These are phyloP conservation scores for Iphiclides podalirius DNA, from an alignment of 2,888 invertebrate species.

Conservation along the genomic window DNA sequence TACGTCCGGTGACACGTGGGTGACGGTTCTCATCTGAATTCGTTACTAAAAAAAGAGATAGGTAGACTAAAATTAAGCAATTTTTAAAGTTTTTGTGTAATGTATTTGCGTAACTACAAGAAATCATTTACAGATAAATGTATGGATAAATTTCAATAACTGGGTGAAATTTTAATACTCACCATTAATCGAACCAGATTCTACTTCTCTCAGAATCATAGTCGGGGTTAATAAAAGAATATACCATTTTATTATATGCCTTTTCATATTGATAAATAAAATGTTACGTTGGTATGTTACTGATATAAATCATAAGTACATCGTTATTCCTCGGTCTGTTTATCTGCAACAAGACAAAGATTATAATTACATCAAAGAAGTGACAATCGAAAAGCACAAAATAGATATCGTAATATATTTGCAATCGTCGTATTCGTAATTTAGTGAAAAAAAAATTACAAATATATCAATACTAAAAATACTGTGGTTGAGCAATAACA, in stretches of 20 bases:
- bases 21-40: conserved; percentile 23
- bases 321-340: conserved; percentile 3
- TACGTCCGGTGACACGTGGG: conserved; percentile 43
- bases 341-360: conserved; percentile 14
- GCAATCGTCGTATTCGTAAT: too few species aligned
- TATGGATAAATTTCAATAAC: too few species aligned
- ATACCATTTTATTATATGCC: conserved; percentile 1
- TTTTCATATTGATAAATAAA: conserved; percentile 3
- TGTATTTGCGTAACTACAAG: too few species aligned
- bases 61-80: background rate
- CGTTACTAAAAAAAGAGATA: background rate
- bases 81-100: background rate
- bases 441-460: too few species aligned
- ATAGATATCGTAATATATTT: too few species aligned
- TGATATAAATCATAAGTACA: conserved; percentile 6
- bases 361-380: too few species aligned
- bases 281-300: background rate
- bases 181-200: conserved; percentile 9
- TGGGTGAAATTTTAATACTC: background rate
- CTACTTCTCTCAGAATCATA: conserved; percentile 2
- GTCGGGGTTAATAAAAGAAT: conserved; percentile 1
- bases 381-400: background rate
- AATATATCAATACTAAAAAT: too few species aligned
- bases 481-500: too few species aligned
- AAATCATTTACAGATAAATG: too few species aligned